Base-by-base conservation (phyloP, 1,140 invertebrate species). In the Globodera ellingtonae region DNA sequence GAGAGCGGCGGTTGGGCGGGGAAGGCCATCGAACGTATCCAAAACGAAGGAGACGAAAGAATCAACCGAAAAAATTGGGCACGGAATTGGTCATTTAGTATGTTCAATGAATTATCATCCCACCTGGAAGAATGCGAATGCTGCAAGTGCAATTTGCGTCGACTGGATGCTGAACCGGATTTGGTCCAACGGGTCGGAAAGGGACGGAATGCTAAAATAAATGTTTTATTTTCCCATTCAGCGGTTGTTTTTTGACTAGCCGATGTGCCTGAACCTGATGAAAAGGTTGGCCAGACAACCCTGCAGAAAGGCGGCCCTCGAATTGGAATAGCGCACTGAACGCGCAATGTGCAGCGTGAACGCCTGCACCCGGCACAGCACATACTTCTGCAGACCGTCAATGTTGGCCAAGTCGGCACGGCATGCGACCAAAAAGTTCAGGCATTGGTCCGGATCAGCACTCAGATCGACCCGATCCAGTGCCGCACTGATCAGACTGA, bases 261-360 rank as follows among this genome's bases (percentile, higher is more conserved):
- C 21, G 7, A 72, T 47, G n/a, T 44, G 5, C n/a, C 47, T 4
- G 10, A 13, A 77, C 75, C 75, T 77, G 13, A 98, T 96, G 89
- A 94, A 98, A 90, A 93, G 94, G 90, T 95, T 98, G 0, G 96
- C 96, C 73, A 94, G 93, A 91, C 96, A 98, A n/a, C 95, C 95
- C 90, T 91, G 82, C 35, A 89, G 84, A 21, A 80, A 83, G 3
- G 82, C 82, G 7, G 84, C 56, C 69, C 85, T 72, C 13, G 84
- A 74, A 6, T 79, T 75, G n/a, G 84, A 84, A 56, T 74, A 85
- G 50, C 76, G 77, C 13, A 84, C 83, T 69, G 80, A 74, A 62
- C 79, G 72, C 48, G 67, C 69, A 56, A 85, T 78, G 65, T 72
- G 73, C 15, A 85, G 73, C 4, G 85, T 71, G 52, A 85, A 71